Base-by-base conservation (phyloP, 2,888 invertebrate genomes). In the Agelastica alni region DNA sequence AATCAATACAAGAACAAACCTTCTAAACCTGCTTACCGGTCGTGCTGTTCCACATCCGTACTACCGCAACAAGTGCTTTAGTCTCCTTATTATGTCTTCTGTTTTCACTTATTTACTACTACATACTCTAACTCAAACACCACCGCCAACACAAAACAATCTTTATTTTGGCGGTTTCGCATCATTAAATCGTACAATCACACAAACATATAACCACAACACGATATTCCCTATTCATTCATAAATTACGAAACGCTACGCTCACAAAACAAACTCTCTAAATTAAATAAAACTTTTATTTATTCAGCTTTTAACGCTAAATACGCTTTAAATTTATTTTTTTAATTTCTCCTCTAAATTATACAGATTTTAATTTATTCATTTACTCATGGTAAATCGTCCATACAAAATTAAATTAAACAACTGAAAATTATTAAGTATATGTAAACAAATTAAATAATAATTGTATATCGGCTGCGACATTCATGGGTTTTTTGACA, bases 1-100 rank as follows among this genome's bases (percentile, higher is more conserved):
- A 57, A 60, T 60, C 60, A 60, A 60, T 60, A 60, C 53, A 30
- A 39, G 28, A 54, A 44, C 59, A 37, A 51, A 43, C 54, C 53
- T 56, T 41, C 51, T 54, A 47, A 49, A 46, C 42, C 54, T 31
- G 57, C 43, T 59, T 53, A 56, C 59, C 60, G 60, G 57, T 52
- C 52, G 55, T 47, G 45, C 39, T 53, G 51, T 17, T 41, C 48
- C 56, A 53, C 42, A 46, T 20, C 31, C 53, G 54, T 48, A 52
- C 48, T 46, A 12, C 52, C 54, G 51, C 52, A 59, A 57, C 59
- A 57, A 59, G 59, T 57, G 54, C 51, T 22, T 22, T 20, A 53
- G 36, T 37, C 39, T 32, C 28, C 12, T 44, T 43, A 42, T 18
- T n/a, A n/a, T 12, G 2, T 10, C 36, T 30, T 3, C 26, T n/a